Percentiles rank a stretch among this genome's conserved stretches.
Conservation (phyloP, 1,140 invertebrate genomes). For the Bactericera cockerelli region DNA sequence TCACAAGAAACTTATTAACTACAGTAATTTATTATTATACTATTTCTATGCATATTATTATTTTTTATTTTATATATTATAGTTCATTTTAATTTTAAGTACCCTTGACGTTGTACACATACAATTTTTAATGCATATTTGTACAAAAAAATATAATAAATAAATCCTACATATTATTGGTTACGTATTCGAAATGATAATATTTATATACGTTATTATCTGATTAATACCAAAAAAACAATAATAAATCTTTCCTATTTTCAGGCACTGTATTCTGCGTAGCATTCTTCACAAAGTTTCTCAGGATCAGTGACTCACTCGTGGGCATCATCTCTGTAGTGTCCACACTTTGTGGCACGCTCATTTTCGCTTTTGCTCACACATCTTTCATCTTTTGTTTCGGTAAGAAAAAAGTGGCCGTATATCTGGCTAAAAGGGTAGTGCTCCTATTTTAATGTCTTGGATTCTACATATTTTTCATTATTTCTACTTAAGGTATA, state of each 20-base stretch:
- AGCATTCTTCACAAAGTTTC: background rate
- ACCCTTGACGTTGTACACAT: too few relatives aligned
- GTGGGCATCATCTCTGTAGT: background rate
- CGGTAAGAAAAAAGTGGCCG: background rate
- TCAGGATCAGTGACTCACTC: background rate
- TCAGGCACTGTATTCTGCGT: background rate
- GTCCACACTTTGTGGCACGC: background rate
- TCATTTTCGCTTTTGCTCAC: background rate
- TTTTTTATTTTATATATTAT: too few relatives aligned
- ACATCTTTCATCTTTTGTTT: conserved; percentile 4
- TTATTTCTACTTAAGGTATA: background rate
- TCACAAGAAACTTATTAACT: too few relatives aligned
- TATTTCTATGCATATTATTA: too few relatives aligned
- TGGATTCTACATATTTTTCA: background rate
- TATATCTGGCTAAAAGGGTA: background rate
- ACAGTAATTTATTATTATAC: too few relatives aligned
- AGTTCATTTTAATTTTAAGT: too few relatives aligned
- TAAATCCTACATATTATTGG: too few relatives aligned
- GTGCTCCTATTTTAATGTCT: background rate
- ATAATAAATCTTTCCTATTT: background rate
- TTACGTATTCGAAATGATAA: too few relatives aligned
- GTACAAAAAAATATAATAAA: too few relatives aligned
- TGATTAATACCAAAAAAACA: too few relatives aligned
- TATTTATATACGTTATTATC: too few relatives aligned
- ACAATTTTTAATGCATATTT: too few relatives aligned